These are phyloP conservation scores for Hydropsyche tenuis DNA, from an alignment of 1,140 invertebrate genomes.

Conservation along the genomic window DNA sequence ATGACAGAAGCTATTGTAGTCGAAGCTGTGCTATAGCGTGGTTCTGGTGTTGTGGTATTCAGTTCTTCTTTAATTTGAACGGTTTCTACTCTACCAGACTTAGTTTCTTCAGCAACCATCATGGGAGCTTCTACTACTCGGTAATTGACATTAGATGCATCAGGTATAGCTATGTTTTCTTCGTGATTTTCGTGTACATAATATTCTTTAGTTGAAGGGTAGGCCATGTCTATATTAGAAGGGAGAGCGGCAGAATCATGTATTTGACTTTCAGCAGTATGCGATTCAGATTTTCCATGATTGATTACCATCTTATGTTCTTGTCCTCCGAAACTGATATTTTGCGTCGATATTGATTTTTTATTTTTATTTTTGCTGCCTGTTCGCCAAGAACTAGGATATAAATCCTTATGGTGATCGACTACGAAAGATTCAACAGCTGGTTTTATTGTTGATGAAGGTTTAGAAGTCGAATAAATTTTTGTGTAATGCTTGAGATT, in stretches of 20 bases:
- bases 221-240: slow-evolving; percentile 51
- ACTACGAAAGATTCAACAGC: slow-evolving; percentile 51
- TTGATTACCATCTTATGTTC: slow-evolving; percentile 57
- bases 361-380: slow-evolving; percentile 53
- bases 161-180: slow-evolving; percentile 51
- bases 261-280: neutral
- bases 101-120: neutral
- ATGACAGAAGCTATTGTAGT: neutral
- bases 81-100: neutral
- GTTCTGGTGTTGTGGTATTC: neutral
- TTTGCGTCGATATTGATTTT: slow-evolving; percentile 59
- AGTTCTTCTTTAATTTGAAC: neutral
- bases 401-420: slow-evolving; percentile 44
- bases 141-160: slow-evolving; percentile 58
- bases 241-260: slow-evolving; percentile 36
- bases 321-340: slow-evolving; percentile 58
- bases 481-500: slow-evolving; percentile 21
- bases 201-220: slow-evolving; percentile 54
- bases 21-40: neutral
- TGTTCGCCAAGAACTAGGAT: slow-evolving; percentile 28
- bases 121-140: slow-evolving; percentile 56
- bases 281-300: slow-evolving; percentile 51
- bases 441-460: neutral
- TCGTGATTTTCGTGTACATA: slow-evolving; percentile 54
- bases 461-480: neutral